Evolutionary conservation across 2,888 invertebrate genomes (phyloP), one percentile per base, ranked within the genome.

Genomic region (Lasiommata megera): DNA sequence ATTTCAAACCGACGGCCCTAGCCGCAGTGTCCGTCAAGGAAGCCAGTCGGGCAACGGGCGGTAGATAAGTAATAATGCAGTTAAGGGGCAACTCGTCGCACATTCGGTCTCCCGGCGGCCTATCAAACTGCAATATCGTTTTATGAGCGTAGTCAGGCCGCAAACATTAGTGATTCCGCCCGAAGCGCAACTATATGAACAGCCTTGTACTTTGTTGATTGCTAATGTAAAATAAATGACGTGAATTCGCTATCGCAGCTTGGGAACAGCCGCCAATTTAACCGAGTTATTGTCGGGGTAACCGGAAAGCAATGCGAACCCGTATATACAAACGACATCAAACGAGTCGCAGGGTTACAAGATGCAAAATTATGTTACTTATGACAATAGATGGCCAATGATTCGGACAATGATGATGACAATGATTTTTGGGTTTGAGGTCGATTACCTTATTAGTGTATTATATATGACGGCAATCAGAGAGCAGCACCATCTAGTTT

Each of bases 121-220:
- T 80, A 80, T 83, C 79, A 82, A 80, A 80, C 68, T 79, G 79
- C 80, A 78, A 75, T 82, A 78, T 77, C 74, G 67, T 77, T 82
- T 83, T 80, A 83, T 75, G 79, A 72, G 64, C 69, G 67, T 67
- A 72, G 73, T 80, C 76, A 79, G 72, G 65, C 69, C 66, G 65
- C 61, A 62, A 64, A 70, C 68, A 67, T 68, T 69, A 68, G 65
- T 63, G 57, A 62, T 62, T 64, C 61, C 60, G 60, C 62, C 52
- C 52, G 43, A 57, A 53, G 57, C 44, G 37, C 53, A 55, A 55
- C 60, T 60, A 55, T 58, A 58, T 58, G 61, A 58, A 52, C 58
- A 55, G 55, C 57, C 60, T 58, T 36, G 54, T 50, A 60, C 62
- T 62, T 46, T 43, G 60, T 52, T 62, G 57, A 62, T 60, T 62